Percentiles rank a stretch among this genome's conserved stretches.
These are phyloP conservation scores for Odontesthes bonariensis DNA, from an alignment of 2,113 vertebrate genomes.

Conservation along the genomic window DNA sequence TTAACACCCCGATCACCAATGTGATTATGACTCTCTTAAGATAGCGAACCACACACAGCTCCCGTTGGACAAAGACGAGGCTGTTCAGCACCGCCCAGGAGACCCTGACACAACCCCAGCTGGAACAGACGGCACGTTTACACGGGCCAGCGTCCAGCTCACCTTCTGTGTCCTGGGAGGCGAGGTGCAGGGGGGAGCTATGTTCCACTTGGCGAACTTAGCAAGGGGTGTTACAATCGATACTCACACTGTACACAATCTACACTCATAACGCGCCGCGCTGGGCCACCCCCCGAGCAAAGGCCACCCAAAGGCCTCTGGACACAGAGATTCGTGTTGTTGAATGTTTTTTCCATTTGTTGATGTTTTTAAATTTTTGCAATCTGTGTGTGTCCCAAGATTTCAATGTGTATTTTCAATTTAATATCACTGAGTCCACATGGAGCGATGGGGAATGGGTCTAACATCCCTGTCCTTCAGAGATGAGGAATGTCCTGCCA, in stretches of 20 bases:
- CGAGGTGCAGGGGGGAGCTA: slow-evolving; percentile 51
- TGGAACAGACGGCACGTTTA: slow-evolving; percentile 69
- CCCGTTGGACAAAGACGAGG: slow-evolving; percentile 71
- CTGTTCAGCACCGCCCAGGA: slow-evolving; percentile 65
- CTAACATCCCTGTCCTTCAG: slow-evolving; percentile 74
- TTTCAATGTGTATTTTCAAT: slow-evolving; percentile 71
- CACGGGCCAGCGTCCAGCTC: slow-evolving; percentile 71
- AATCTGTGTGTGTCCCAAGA: slow-evolving; percentile 44
- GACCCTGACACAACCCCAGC: slow-evolving; percentile 72
- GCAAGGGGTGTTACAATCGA: slow-evolving; percentile 63
- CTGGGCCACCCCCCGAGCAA: slow-evolving; percentile 62
- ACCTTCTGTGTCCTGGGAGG: slow-evolving; percentile 70
- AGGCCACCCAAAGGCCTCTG: slow-evolving; percentile 69
- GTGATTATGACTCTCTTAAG: slow-evolving; percentile 80
- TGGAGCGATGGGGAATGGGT: slow-evolving; percentile 66
- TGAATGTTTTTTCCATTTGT: slow-evolving; percentile 62
- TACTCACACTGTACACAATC: slow-evolving; percentile 65
- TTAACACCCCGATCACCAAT: slow-evolving; percentile 65
- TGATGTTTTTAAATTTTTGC: slow-evolving; percentile 50
- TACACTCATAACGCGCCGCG: slow-evolving; percentile 50
- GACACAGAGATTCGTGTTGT: slow-evolving; percentile 40
- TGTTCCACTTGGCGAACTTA: slow-evolving; percentile 52
- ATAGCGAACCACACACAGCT: slow-evolving; percentile 75
- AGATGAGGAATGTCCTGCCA: slow-evolving; percentile 55
- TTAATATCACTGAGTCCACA: slow-evolving; percentile 58